Conservation (phyloP, 30 jellyfish, hydroid and myxozoan species). For the Chrysaora quinquecirrha region DNA sequence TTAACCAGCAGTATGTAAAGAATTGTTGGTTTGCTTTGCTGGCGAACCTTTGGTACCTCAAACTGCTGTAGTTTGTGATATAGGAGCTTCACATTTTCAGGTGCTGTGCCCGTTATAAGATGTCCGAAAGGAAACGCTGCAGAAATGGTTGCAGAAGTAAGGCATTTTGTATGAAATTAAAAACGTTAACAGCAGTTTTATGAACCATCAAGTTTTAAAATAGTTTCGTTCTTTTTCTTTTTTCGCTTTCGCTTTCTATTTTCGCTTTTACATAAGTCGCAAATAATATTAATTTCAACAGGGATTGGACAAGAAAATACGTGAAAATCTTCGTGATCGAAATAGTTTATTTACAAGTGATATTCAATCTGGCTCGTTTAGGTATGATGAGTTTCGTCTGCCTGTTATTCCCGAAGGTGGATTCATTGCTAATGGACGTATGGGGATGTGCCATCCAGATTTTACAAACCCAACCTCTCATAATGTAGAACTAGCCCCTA, state of each 20-base stretch:
- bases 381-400: slow-evolving; percentile 43
- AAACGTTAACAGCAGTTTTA: neutral
- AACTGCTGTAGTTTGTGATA: too few relatives aligned
- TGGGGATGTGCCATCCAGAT: too few relatives aligned
- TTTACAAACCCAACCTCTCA: too few relatives aligned
- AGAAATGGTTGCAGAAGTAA: slow-evolving; percentile 97
- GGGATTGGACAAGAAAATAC: slow-evolving; percentile 86
- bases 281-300: too few relatives aligned
- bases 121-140: slow-evolving; percentile 96
- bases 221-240: too few relatives aligned
- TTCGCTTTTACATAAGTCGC: too few relatives aligned
- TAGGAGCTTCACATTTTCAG: slow-evolving; percentile 39
- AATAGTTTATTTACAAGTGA: slow-evolving; percentile 87
- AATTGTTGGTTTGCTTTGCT: too few relatives aligned
- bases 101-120: slow-evolving; percentile 89
- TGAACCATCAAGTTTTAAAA: too few relatives aligned
- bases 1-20: too few relatives aligned
- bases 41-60: too few relatives aligned
- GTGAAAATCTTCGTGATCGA: slow-evolving; percentile 88
- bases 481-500: too few relatives aligned
- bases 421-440: neutral
- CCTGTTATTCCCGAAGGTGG: neutral
- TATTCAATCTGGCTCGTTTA: slow-evolving; percentile 88
- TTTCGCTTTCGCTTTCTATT: too few relatives aligned
- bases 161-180: neutral